phyloP scores from a whole-genome alignment of 2,113 vertebrate genomes.

The Plecturocebus donacophilus region DNA sequence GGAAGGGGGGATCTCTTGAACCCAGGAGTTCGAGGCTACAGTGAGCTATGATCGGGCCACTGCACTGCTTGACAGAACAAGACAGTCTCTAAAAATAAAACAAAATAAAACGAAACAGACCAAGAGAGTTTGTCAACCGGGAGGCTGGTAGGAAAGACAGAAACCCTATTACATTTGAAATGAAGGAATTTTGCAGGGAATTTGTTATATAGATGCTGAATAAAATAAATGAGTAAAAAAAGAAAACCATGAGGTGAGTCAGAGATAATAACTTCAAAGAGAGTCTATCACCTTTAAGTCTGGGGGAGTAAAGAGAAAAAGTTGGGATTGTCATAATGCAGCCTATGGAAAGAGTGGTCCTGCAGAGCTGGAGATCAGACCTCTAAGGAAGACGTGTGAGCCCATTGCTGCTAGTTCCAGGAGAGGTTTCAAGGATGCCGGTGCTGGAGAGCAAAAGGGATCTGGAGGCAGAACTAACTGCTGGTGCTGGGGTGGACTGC shows the following conservation, averaged over 20 bases:
- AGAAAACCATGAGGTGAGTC: neutral
- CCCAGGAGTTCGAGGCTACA: too few species aligned
- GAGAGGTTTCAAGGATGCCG: neutral
- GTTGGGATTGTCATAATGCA: neutral
- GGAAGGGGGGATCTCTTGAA: too few species aligned
- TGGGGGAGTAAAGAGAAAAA: neutral
- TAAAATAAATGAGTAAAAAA: neutral
- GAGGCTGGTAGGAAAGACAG: neutral
- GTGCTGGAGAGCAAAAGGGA: fast-evolving
- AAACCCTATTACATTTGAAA: neutral
- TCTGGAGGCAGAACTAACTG: neutral
- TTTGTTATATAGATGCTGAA: neutral
- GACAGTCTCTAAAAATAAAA: too few species aligned
- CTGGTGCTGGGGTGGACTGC: neutral
- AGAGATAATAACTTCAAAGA: neutral
- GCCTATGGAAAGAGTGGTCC: neutral
- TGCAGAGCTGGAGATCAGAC: neutral
- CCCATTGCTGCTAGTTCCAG: neutral
- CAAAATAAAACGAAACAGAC: neutral
- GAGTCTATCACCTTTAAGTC: neutral
- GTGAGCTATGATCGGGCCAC: too few species aligned
- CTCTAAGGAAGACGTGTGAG: fast-evolving
- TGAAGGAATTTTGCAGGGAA: neutral
- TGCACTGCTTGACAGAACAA: too few species aligned
- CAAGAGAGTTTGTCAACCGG: neutral